phyloP scores from a whole-genome alignment of 1,140 invertebrate genomes.

The Sitodiplosis mosellana region DNA sequence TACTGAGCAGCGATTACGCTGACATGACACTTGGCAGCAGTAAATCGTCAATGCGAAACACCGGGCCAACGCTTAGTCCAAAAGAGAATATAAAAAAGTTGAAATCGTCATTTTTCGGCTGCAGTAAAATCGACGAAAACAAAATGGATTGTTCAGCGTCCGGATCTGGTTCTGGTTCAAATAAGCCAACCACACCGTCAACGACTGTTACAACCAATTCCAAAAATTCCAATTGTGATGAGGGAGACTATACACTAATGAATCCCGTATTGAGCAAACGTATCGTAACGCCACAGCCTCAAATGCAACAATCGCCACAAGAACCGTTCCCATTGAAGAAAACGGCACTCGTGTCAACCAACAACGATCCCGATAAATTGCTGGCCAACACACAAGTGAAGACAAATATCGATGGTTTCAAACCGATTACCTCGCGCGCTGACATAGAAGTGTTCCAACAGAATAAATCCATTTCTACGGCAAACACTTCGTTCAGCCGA shows the following conservation, averaged over 20 bases:
- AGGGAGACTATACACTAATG: constrained; percentile 3
- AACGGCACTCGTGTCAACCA: background rate
- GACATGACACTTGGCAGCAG: background rate
- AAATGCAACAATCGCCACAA: background rate
- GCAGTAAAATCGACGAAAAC: background rate
- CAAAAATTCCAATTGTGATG: constrained; percentile 6
- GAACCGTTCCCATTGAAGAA: background rate
- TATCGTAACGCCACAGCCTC: background rate
- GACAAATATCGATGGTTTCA: constrained; percentile 1
- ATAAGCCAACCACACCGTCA: background rate
- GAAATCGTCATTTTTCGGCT: background rate
- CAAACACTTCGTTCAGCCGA: background rate
- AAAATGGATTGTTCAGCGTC: background rate
- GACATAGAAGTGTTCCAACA: constrained; percentile 2
- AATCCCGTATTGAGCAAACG: background rate
- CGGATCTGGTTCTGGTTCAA: background rate
- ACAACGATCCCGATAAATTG: background rate
- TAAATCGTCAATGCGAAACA: background rate
- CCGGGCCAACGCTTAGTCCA: background rate
- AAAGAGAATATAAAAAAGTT: background rate
- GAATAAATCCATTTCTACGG: background rate
- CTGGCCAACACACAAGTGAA: background rate
- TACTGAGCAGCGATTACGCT: constrained; percentile 3
- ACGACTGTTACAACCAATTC: background rate
- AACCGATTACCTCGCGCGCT: constrained; percentile 4